Evolutionary conservation across 2,113 vertebrate species (phyloP), one percentile per base, ranked within the genome.

Genomic region (Channa argus): DNA sequence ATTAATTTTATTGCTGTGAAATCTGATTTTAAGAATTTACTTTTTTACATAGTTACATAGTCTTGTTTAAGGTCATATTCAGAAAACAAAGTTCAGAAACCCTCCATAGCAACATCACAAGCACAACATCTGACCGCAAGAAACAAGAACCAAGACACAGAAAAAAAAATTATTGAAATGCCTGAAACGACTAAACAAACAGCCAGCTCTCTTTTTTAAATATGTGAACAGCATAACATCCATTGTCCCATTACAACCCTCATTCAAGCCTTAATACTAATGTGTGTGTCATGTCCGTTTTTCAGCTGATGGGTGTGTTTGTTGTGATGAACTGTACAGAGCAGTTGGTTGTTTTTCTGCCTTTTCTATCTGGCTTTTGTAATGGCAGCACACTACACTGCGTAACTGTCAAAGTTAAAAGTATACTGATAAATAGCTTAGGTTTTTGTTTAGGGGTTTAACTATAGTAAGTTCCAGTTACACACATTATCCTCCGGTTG

Each of bases 401-500:
- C 10, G 51, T 41, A 59, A 13, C 1, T 11, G 11, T 3, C 41
- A 46, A 59, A 72, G 24, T 62, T 51, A 37, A 12, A 51, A n/a
- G 11, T 46, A 12, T 72, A 37, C 34, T 12, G 2, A 54, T 70
- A 34, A 56, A 34, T 59, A 46, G 53, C 73, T 68, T 4, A 49
- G 24, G 8, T 47, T n/a, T 59, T 53, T 60, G 66, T 80, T 54
- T 10, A 51, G 63, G 51, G 66, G 65, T 64, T 76, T 68, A 77
- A 73, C 45, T 46, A 44, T 24, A 24, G 24, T 24, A 24, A 24
- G 6, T 53, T 74, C 54, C 56, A 82, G 36, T 77, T 77, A 15
- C 64, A 56, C 67, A 54, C 52, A 73, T 55, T 75, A 47, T 54
- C 68, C 63, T 81, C 69, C 38, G 58, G 50, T 63, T 58, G 49